Evolutionary conservation across 2,113 vertebrate species (phyloP), one percentile per base, ranked within the genome.

Genomic region (Leucopsar rothschildi): DNA sequence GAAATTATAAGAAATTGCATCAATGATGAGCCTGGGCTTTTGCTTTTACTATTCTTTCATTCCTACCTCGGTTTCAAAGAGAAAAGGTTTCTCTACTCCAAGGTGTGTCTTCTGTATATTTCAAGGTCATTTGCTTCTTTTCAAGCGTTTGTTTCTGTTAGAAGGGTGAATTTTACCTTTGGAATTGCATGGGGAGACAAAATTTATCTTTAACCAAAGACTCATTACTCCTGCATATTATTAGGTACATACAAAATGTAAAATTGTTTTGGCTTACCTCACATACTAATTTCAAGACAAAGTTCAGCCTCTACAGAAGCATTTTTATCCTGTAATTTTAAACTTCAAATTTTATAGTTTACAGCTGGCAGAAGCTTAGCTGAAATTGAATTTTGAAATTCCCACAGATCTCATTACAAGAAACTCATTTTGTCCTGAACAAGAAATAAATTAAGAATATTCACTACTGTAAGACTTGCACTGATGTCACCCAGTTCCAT

Each of bases 401-500:
- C 71, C 66, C 90, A 72, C 16, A 19, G 60, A 82, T 20, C 68
- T 90, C 79, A 63, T 92, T 82, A 72, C 27, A 83, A 93, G 76
- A 76, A 93, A 85, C 10, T 65, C 0, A 86, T 85, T 95, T 91
- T 86, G 8, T 72, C 49, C 75, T 83, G 45, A 80, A 92, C 28
- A 71, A 82, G 50, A 76, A 93, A 93, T 68, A 80, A 93, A 81
- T 65, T 73, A 79, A 80, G 71, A 85, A 66, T 65, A 92, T 68
- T 44, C 64, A 31, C 77, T 90, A 65, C 31, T 65, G 2, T 49
- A 90, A 71, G 37, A 29, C 50, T 88, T 83, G 12, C 18, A 47
- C 17, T 80, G 42, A 57, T 78, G 39, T 86, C 40, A 86, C 42
- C 9, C 33, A 52, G 31, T 50, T 77, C 59, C 37, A 35, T 69